Conservation (phyloP, 2,113 vertebrate species). For the Rhinopithecus roxellana region DNA sequence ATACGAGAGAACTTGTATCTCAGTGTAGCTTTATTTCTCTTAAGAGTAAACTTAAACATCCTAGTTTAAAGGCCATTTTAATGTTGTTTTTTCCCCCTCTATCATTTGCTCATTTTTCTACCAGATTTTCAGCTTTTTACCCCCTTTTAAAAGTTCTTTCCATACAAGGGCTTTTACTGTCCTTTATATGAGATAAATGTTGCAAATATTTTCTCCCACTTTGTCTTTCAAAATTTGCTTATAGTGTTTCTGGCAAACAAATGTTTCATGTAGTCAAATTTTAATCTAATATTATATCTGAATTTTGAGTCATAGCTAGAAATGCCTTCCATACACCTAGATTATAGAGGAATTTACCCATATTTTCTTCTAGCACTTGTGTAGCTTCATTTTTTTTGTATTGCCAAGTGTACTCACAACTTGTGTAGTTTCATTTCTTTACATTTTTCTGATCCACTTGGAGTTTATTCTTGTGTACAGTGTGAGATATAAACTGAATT, state of each 20-base stretch:
- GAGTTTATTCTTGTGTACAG: not conserved
- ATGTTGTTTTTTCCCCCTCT: not conserved
- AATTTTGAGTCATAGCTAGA: not conserved
- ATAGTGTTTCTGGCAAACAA: not conserved
- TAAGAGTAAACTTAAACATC: not conserved
- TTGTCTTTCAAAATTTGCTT: not conserved
- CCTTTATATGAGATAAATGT: not conserved
- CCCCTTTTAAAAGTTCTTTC: not conserved
- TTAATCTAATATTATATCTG: not conserved
- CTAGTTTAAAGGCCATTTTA: not conserved
- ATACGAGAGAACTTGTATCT: not conserved
- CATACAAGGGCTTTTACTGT: not conserved
- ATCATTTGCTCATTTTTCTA: not conserved
- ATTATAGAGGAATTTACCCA: not conserved
- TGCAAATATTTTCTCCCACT: not conserved
- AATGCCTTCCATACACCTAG: not conserved
- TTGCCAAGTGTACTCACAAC: not conserved
- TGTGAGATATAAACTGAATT: slow-evolving; percentile 5
- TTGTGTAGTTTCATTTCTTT: not conserved
- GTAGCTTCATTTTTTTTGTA: not conserved
- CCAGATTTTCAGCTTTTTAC: not conserved
- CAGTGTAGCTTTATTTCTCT: not conserved
- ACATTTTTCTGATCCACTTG: not conserved
- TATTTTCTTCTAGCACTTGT: not conserved
- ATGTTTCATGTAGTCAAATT: not conserved